Evolutionary conservation across 2,888 invertebrate species (phyloP).

Genomic region (Lithophane ornitopus): DNA sequence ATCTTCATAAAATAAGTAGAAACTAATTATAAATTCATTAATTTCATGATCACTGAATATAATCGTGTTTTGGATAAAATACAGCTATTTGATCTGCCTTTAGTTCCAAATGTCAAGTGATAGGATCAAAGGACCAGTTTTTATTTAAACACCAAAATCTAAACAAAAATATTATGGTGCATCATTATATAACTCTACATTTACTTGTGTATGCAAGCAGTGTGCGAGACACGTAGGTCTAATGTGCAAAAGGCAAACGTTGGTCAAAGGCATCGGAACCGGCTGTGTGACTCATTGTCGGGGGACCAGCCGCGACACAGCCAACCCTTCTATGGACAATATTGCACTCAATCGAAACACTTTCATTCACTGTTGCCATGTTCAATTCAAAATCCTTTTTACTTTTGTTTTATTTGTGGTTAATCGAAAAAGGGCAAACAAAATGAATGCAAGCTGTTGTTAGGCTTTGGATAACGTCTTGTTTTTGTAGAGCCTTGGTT

Average conservation of each 20-base stretch:
- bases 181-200: constrained; percentile 29
- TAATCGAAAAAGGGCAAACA: constrained; percentile 1
- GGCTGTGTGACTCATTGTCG: constrained; percentile 80
- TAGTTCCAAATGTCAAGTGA: not conserved
- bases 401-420: constrained; percentile 4
- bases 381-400: constrained; percentile 6
- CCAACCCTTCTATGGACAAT: constrained; percentile 66
- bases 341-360: constrained; percentile 55
- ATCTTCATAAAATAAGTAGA: not conserved
- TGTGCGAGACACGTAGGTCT: constrained; percentile 62
- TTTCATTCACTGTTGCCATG: constrained; percentile 41
- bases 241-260: constrained; percentile 66
- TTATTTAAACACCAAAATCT: not conserved
- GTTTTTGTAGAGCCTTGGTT: not conserved
- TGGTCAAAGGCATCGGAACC: constrained; percentile 73
- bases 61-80: not conserved
- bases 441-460: not conserved
- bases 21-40: not conserved
- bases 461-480: not conserved
- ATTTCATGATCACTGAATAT: not conserved
- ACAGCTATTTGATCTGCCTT: not conserved
- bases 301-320: constrained; percentile 64
- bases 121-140: constrained; percentile 4
- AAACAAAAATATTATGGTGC: constrained; percentile 5
- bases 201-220: constrained; percentile 38